Percentiles rank a stretch among this genome's conserved stretches.
phyloP scores from a whole-genome alignment of 2,888 invertebrate genomes.

The Meandrusa payeni region DNA sequence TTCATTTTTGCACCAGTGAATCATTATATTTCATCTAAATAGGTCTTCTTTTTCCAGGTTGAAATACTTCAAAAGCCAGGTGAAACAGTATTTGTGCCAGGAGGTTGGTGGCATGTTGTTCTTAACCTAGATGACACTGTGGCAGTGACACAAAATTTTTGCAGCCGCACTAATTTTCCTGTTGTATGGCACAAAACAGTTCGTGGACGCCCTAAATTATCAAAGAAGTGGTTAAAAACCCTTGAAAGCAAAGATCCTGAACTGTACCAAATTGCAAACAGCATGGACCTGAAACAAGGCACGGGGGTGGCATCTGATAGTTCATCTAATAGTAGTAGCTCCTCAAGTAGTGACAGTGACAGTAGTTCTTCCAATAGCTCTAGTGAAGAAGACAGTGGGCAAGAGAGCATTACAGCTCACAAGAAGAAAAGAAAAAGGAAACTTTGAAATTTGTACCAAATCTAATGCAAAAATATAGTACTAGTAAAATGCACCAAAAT shows the following conservation, averaged over 20 bases:
- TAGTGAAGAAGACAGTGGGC: constrained; percentile 89
- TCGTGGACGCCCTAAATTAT: constrained; percentile 96
- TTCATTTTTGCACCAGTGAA: no score
- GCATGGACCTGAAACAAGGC: constrained; percentile 90
- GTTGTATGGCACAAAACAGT: constrained; percentile 99
- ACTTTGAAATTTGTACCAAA: constrained; percentile 41
- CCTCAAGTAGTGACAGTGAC: constrained; percentile 85
- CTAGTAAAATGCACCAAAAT: constrained; percentile 38
- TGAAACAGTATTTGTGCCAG: constrained; percentile 98
- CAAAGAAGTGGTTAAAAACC: constrained; percentile 93
- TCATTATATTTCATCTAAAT: no score
- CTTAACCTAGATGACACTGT: constrained; percentile 97
- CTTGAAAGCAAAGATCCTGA: constrained; percentile 87
- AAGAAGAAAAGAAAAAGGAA: constrained; percentile 88
- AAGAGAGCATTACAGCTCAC: constrained; percentile 93
- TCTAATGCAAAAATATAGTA: constrained; percentile 4
- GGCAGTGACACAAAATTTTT: constrained; percentile 99
- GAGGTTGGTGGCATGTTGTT: constrained; percentile 99
- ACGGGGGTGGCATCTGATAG: constrained; percentile 97
- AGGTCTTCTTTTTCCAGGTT: constrained; percentile 74
- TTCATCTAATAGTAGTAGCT: constrained; percentile 92
- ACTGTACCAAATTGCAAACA: constrained; percentile 88
- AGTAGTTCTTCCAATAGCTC: constrained; percentile 77
- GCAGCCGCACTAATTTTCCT: constrained; percentile 97
- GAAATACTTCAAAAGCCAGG: constrained; percentile 97